phyloP scores from a whole-genome alignment of 2,888 invertebrate species.

The Catonia carolina region DNA sequence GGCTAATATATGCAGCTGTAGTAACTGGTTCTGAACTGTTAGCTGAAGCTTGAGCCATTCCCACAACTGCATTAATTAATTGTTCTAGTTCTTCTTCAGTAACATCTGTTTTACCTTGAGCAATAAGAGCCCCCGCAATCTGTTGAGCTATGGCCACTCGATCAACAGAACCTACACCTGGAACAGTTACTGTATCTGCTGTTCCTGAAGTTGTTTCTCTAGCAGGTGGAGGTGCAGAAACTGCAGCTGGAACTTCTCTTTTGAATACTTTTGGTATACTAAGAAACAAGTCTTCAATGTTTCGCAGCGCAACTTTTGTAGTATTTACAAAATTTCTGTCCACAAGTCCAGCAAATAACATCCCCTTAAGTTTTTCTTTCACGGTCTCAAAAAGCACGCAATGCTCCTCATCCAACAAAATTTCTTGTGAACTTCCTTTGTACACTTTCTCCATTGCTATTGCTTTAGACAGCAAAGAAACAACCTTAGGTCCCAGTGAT shows the following conservation, averaged over 20 bases:
- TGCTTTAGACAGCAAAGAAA: conserved; percentile 68
- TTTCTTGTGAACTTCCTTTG: conserved; percentile 54
- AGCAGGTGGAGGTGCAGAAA: conserved; percentile 22
- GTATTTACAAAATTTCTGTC: conserved; percentile 58
- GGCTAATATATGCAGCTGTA: conserved; percentile 15
- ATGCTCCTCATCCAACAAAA: conserved; percentile 62
- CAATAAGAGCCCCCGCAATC: conserved; percentile 69
- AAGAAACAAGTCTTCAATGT: conserved; percentile 67
- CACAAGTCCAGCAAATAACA: conserved; percentile 62
- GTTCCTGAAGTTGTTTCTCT: too few relatives aligned
- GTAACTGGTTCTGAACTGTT: conserved; percentile 14
- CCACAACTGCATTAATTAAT: conserved; percentile 70
- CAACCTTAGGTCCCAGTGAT: conserved; percentile 73
- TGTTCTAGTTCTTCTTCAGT: conserved; percentile 71
- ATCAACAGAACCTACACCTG: conserved; percentile 67
- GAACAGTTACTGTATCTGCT: conserved; percentile 50
- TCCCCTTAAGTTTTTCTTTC: conserved; percentile 78
- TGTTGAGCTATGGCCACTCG: conserved; percentile 73
- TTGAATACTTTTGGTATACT: conserved; percentile 46
- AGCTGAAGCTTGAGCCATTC: conserved; percentile 53
- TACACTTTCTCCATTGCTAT: conserved; percentile 66
- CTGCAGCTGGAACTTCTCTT: background rate
- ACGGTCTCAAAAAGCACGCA: conserved; percentile 74
- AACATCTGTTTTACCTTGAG: conserved; percentile 74
- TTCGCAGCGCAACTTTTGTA: conserved; percentile 65